phyloP scores from a whole-genome alignment of 2,797 vertebrate genomes.

The Tokudaia tokunoshimensis region DNA sequence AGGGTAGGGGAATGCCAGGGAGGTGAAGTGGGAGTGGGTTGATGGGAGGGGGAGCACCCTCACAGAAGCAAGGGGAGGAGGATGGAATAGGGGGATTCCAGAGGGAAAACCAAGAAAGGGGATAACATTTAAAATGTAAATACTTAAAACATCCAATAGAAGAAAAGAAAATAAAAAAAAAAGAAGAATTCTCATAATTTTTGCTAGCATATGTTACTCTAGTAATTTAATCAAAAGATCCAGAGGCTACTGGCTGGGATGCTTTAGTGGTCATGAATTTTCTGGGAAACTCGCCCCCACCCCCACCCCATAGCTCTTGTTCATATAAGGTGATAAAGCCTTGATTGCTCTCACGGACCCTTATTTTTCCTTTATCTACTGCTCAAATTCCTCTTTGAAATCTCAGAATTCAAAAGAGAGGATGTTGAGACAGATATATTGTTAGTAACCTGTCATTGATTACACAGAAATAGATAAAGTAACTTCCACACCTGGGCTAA shows the following conservation, averaged over 20 bases:
- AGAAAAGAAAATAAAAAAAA: too few relatives aligned
- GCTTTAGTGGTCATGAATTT: neutral
- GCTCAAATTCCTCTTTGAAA: conserved; percentile 34
- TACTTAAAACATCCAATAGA: too few relatives aligned
- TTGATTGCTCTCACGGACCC: neutral
- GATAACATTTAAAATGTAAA: too few relatives aligned
- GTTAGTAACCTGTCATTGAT: neutral
- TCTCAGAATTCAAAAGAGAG: neutral
- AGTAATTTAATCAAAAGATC: neutral
- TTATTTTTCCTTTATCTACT: neutral
- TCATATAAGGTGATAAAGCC: neutral
- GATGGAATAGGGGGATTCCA: too few relatives aligned
- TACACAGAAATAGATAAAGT: neutral
- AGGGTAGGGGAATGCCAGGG: too few relatives aligned
- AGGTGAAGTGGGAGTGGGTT: too few relatives aligned
- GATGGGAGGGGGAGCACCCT: too few relatives aligned
- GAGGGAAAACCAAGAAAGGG: too few relatives aligned
- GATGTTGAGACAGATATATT: neutral
- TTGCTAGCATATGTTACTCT: neutral
- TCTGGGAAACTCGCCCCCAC: neutral
- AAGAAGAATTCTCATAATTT: neutral
- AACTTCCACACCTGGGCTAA: neutral
- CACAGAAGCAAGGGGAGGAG: too few relatives aligned
- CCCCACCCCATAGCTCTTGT: neutral
- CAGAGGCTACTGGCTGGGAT: too few relatives aligned